phyloP scores from a whole-genome alignment of 2,888 invertebrate genomes.

The Nomada fucata region DNA sequence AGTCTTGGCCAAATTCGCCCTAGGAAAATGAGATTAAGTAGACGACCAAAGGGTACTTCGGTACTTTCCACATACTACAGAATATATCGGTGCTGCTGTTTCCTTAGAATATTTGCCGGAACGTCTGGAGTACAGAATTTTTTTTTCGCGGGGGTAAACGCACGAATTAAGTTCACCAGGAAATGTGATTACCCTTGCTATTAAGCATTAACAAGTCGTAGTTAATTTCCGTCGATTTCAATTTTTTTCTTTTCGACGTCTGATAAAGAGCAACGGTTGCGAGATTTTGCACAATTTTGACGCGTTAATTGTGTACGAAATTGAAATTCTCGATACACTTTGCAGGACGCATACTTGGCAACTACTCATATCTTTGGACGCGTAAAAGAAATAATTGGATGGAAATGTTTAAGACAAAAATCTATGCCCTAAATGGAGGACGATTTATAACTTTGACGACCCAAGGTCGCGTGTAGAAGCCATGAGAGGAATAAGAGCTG shows the following conservation, averaged over 20 bases:
- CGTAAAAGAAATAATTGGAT: neutral
- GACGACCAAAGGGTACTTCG: neutral
- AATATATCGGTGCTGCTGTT: neutral
- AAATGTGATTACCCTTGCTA: neutral
- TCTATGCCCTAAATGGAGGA: neutral
- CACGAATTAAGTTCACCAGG: neutral
- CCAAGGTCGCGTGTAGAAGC: conserved; percentile 51
- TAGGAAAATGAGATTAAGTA: neutral
- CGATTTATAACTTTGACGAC: conserved; percentile 25
- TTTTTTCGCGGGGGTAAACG: neutral
- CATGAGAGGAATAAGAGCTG: conserved; percentile 55
- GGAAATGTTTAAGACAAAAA: neutral
- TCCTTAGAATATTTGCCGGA: neutral
- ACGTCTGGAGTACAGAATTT: neutral
- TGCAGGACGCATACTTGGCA: neutral
- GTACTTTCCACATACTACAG: conserved; percentile 4
- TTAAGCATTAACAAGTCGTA: neutral
- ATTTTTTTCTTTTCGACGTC: neutral
- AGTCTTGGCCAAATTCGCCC: neutral
- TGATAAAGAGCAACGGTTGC: neutral
- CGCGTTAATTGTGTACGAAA: neutral
- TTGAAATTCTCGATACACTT: neutral
- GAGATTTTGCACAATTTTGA: neutral
- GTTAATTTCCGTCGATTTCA: neutral
- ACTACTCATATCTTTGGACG: neutral